Evolutionary conservation across 1,140 invertebrate genomes (phyloP).

Genomic region (Achroia grisella): DNA sequence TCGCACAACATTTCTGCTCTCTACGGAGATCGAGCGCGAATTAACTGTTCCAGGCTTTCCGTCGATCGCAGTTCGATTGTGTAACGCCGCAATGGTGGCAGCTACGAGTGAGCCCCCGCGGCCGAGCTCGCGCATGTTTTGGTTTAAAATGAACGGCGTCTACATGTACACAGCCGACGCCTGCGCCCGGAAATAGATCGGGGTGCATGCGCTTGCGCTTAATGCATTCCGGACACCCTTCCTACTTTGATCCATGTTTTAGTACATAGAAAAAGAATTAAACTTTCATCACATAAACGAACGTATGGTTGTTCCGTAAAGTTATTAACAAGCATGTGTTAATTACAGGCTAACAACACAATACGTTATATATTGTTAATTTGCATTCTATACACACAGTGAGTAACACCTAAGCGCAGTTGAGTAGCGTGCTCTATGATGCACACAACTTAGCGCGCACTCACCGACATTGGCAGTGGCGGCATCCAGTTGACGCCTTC

Average conservation of each 20-base stretch:
- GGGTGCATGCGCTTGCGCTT: slow-evolving; percentile 32
- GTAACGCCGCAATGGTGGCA: slow-evolving; percentile 65
- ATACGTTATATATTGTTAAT: slow-evolving; percentile 2
- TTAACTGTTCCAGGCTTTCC: slow-evolving; percentile 38
- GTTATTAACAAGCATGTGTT: slow-evolving; percentile 18
- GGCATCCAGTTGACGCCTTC: slow-evolving; percentile 57
- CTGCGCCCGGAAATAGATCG: slow-evolving; percentile 64
- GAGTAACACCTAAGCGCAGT: slow-evolving; percentile 36
- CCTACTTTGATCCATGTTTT: slow-evolving; percentile 43
- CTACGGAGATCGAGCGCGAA: slow-evolving; percentile 28
- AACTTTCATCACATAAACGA: slow-evolving; percentile 23
- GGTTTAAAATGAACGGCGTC: slow-evolving; percentile 59
- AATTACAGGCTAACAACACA: slow-evolving; percentile 27
- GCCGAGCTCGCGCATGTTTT: slow-evolving; percentile 66
- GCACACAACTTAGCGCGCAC: slow-evolving; percentile 44
- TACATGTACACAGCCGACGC: slow-evolving; percentile 53
- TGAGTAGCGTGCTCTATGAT: slow-evolving; percentile 32
- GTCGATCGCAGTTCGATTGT: slow-evolving; percentile 50
- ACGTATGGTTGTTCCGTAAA: neutral
- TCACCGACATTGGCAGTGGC: slow-evolving; percentile 27
- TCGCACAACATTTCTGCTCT: slow-evolving; percentile 31
- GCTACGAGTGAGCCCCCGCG: slow-evolving; percentile 69
- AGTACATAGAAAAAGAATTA: slow-evolving; percentile 26
- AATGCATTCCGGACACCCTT: slow-evolving; percentile 52
- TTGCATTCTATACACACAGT: neutral